These are phyloP conservation scores for Lycaena phlaeas DNA, from an alignment of 2,888 invertebrate species.

Conservation along the genomic window DNA sequence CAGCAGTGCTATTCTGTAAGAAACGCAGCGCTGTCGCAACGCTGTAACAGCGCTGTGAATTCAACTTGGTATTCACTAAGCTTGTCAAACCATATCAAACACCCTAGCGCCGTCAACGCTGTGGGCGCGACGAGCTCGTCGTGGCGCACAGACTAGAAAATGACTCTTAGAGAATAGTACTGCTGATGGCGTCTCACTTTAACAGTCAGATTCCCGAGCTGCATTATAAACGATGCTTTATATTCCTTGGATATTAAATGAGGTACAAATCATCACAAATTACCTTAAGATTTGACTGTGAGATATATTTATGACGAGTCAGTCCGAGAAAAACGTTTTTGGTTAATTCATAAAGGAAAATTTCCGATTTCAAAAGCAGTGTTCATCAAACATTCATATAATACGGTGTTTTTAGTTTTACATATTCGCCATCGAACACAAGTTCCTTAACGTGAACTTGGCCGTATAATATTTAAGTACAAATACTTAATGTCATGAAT, in stretches of 20 bases:
- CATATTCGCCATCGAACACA: not conserved
- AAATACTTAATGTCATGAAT: too few species aligned
- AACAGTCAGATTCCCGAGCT: constrained; percentile 52
- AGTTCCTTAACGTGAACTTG: constrained; percentile 2
- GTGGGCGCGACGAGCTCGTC: too few species aligned
- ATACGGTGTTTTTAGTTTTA: not conserved
- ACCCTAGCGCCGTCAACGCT: too few species aligned
- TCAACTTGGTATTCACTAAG: too few species aligned
- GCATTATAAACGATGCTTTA: constrained; percentile 51
- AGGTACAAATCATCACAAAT: constrained; percentile 67
- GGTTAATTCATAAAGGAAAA: constrained; percentile 47
- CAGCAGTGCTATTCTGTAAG: too few species aligned
- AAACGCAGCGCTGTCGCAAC: too few species aligned
- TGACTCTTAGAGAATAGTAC: too few species aligned
- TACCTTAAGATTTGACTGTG: constrained; percentile 69
- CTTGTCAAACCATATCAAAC: too few species aligned
- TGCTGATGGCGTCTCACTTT: constrained; percentile 38
- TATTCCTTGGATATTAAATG: constrained; percentile 71
- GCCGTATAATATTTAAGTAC: too few species aligned
- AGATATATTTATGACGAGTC: constrained; percentile 58
- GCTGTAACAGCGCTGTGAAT: too few species aligned
- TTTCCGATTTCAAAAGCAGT: constrained; percentile 25
- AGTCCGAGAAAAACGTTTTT: constrained; percentile 31
- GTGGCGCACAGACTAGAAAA: too few species aligned
- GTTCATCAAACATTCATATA: constrained; percentile 12